Evolutionary conservation across 2,113 vertebrate species (phyloP).

Genomic region (Pygoscelis adeliae): DNA sequence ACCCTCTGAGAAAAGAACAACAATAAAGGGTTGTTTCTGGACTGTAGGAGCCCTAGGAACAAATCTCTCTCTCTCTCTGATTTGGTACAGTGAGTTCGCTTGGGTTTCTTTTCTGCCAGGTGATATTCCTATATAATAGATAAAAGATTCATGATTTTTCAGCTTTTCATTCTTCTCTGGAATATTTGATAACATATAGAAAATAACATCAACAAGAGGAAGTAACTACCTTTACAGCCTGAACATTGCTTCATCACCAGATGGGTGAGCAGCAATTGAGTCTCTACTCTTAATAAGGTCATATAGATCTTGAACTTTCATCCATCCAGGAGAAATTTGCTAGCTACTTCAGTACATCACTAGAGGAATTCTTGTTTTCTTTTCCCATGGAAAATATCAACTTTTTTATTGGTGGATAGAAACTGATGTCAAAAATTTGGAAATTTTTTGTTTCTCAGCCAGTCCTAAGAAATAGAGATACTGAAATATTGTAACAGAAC

Average conservation of each 20-base stretch:
- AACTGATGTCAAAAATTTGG: background rate
- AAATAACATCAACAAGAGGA: background rate
- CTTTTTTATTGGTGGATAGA: background rate
- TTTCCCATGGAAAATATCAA: background rate
- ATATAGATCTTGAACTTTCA: background rate
- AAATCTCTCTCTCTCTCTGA: background rate
- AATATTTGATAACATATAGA: background rate
- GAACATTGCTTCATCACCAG: background rate
- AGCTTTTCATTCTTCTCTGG: background rate
- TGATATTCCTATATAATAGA: background rate
- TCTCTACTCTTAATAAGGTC: background rate
- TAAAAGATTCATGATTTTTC: background rate
- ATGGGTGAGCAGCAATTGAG: background rate
- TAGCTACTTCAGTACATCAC: background rate
- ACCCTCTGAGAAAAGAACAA: background rate
- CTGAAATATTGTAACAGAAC: background rate
- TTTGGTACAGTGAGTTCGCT: background rate
- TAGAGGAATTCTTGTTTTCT: background rate
- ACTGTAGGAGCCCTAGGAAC: background rate
- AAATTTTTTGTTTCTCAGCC: background rate
- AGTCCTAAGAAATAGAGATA: background rate
- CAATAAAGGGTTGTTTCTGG: rapidly evolving
- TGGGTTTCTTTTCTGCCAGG: background rate
- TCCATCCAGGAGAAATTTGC: background rate
- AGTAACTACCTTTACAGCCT: background rate